A percentile compares a stretch with the other conserved stretches of the same genome.
These are phyloP conservation scores for Cossypha polioptera DNA, from an alignment of 2,797 vertebrate genomes.

Conservation along the genomic window DNA sequence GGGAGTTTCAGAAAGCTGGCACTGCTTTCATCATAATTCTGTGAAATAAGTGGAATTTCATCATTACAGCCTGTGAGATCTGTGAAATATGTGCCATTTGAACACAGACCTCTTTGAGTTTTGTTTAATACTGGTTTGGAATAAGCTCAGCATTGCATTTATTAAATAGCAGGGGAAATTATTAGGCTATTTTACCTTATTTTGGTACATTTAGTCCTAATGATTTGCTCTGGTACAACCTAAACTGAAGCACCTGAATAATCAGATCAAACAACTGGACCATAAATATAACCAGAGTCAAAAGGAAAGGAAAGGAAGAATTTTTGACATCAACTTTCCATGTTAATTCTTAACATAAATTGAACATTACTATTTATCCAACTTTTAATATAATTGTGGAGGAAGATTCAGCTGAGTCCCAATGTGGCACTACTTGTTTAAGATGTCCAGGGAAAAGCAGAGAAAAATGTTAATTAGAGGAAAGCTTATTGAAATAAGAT, in stretches of 20 bases:
- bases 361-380: neutral
- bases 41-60: neutral
- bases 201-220: neutral
- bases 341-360: neutral
- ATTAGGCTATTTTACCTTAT: neutral
- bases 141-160: neutral
- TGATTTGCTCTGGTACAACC: neutral
- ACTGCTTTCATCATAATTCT: neutral
- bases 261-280: neutral
- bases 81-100: fast-evolving
- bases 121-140: neutral
- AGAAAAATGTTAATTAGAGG: constrained; percentile 29
- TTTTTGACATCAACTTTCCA: neutral
- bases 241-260: neutral
- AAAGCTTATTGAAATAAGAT: constrained; percentile 12
- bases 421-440: neutral
- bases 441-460: neutral
- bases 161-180: neutral
- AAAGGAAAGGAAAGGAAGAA: neutral
- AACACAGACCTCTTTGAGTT: neutral
- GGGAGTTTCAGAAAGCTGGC: neutral
- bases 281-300: neutral
- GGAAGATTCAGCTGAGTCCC: neutral
- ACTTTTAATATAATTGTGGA: neutral
- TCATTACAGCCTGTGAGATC: neutral